Evolutionary conservation across 2,797 vertebrate species (phyloP).

Genomic region (Bufotes viridis): DNA sequence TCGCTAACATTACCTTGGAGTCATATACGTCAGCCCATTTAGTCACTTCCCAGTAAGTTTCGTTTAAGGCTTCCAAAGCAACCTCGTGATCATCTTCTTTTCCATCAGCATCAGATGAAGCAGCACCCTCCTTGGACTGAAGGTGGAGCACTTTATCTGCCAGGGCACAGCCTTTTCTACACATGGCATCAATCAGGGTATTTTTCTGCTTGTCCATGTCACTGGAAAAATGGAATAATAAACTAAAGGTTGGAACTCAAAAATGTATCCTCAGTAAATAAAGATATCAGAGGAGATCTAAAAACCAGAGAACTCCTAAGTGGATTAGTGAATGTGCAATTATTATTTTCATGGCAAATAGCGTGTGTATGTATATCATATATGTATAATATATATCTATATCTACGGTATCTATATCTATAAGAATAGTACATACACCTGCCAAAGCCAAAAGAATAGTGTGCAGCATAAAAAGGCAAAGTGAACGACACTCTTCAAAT

Average conservation of each 20-base stretch:
- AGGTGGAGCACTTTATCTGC: constrained; percentile 88
- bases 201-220: constrained; percentile 98
- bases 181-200: constrained; percentile 91
- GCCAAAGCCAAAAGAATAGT: too few species aligned
- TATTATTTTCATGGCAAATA: too few species aligned
- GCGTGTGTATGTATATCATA: too few species aligned
- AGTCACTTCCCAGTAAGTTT: constrained; percentile 94
- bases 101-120: constrained; percentile 76
- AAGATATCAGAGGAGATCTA: too few species aligned
- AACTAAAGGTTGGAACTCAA: not conserved
- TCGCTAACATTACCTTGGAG: constrained; percentile 81
- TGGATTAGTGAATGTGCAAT: too few species aligned
- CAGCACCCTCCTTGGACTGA: constrained; percentile 80
- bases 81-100: constrained; percentile 82
- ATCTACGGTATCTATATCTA: too few species aligned
- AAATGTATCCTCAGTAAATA: not conserved
- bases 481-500: too few species aligned
- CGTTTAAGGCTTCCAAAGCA: constrained; percentile 78
- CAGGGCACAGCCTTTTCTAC: constrained; percentile 90
- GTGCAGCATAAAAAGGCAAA: too few species aligned
- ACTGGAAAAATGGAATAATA: constrained; percentile 68
- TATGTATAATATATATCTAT: too few species aligned
- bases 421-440: too few species aligned
- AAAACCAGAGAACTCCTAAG: too few species aligned
- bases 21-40: constrained; percentile 97